These are phyloP conservation scores for Acleris cristana DNA, from an alignment of 2,888 invertebrate species.

Conservation along the genomic window DNA sequence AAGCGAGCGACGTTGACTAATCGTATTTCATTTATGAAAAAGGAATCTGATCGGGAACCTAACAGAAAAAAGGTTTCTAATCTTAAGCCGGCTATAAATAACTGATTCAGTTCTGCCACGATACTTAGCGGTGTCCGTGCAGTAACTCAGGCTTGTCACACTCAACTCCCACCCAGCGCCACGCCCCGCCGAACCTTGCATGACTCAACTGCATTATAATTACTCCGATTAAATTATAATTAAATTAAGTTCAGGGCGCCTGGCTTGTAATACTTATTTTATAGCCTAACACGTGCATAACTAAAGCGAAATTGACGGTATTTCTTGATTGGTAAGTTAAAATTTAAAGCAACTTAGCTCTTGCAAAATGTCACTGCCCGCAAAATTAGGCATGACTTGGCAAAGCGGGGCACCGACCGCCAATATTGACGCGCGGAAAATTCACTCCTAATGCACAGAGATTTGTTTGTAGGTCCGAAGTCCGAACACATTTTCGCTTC, in stretches of 20 bases:
- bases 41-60: conserved; percentile 19
- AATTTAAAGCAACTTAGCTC: background rate
- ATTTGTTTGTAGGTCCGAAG: conserved; percentile 45
- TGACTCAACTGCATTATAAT: conserved; percentile 36
- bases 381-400: conserved; percentile 29
- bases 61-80: conserved; percentile 23
- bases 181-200: conserved; percentile 25
- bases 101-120: background rate
- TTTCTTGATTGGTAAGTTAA: background rate
- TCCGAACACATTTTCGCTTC: conserved; percentile 40
- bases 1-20: conserved; percentile 19
- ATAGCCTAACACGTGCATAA: no score
- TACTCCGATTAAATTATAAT: conserved; percentile 9
- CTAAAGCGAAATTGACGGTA: no score
- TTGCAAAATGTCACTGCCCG: conserved; percentile 13
- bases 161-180: conserved; percentile 21
- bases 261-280: background rate
- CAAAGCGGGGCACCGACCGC: conserved; percentile 39
- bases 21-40: conserved; percentile 26
- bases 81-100: conserved; percentile 19
- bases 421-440: conserved; percentile 47
- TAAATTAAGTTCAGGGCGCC: background rate
- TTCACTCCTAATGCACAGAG: conserved; percentile 45
- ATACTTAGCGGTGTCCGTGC: conserved; percentile 5
- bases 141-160: conserved; percentile 22